Conservation (phyloP, 1,140 invertebrate genomes). For the Cotesia glomerata region DNA sequence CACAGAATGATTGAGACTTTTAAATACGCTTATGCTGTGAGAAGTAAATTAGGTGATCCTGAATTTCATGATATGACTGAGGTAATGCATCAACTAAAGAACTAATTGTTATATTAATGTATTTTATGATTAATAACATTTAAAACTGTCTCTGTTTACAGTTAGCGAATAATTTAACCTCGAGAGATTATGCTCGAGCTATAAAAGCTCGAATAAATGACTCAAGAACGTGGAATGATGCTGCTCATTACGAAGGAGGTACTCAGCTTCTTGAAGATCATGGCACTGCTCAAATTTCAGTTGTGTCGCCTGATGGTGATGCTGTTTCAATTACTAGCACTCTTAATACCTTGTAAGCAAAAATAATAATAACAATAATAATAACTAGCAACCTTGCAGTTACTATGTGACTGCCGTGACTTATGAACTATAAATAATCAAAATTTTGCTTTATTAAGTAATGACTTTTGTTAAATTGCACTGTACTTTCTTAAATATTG, state of each 20-base stretch:
- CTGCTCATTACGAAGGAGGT: conserved; percentile 72
- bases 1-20: conserved; percentile 90
- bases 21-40: conserved; percentile 89
- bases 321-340: conserved; percentile 93
- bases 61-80: conserved; percentile 71
- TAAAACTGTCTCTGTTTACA: conserved; percentile 37
- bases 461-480: too few species aligned
- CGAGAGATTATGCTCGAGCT: conserved; percentile 60
- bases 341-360: conserved; percentile 87
- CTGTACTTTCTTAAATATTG: too few species aligned
- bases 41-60: conserved; percentile 84
- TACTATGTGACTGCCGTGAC: too few species aligned
- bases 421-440: too few species aligned
- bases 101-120: too few species aligned
- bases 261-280: conserved; percentile 68
- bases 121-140: too few species aligned
- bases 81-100: conserved; percentile 50
- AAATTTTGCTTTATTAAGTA: too few species aligned
- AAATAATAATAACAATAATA: too few species aligned
- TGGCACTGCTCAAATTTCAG: conserved; percentile 90
- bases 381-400: too few species aligned
- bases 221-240: conserved; percentile 70
- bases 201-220: conserved; percentile 71
- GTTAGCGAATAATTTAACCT: conserved; percentile 66
- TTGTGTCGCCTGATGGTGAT: conserved; percentile 86